These are phyloP conservation scores for Podarcis raffonei DNA, from an alignment of 2,113 vertebrate genomes.

Conservation along the genomic window DNA sequence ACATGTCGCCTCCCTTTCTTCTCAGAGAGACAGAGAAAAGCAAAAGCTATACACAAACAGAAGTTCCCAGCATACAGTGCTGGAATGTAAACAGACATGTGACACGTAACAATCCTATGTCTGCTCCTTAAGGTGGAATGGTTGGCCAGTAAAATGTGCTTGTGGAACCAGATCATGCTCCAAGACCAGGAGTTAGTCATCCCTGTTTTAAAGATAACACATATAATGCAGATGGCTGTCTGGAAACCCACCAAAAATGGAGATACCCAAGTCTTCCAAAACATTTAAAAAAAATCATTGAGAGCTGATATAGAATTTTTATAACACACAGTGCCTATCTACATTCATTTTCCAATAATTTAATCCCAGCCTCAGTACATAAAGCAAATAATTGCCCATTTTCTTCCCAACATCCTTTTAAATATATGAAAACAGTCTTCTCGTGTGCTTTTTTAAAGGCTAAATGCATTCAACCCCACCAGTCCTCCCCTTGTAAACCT, in stretches of 20 bases:
- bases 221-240: not conserved
- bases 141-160: not conserved
- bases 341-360: not conserved
- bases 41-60: too few relatives aligned
- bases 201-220: not conserved
- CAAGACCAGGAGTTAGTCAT: not conserved
- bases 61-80: too few relatives aligned
- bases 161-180: not conserved
- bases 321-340: too few relatives aligned
- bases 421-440: not conserved
- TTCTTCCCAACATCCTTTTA: not conserved
- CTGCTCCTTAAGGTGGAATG: too few relatives aligned
- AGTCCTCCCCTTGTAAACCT: not conserved
- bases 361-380: not conserved
- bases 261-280: not conserved
- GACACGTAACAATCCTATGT: too few relatives aligned
- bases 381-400: not conserved
- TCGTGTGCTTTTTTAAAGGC: not conserved
- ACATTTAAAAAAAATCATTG: too few relatives aligned
- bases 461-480: not conserved
- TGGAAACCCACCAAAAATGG: not conserved
- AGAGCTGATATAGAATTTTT: not conserved
- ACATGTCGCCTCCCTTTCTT: too few relatives aligned
- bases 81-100: too few relatives aligned
- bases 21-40: too few relatives aligned